Conservation (phyloP, 2,113 vertebrate species). For the Leucoraja erinaceus region DNA sequence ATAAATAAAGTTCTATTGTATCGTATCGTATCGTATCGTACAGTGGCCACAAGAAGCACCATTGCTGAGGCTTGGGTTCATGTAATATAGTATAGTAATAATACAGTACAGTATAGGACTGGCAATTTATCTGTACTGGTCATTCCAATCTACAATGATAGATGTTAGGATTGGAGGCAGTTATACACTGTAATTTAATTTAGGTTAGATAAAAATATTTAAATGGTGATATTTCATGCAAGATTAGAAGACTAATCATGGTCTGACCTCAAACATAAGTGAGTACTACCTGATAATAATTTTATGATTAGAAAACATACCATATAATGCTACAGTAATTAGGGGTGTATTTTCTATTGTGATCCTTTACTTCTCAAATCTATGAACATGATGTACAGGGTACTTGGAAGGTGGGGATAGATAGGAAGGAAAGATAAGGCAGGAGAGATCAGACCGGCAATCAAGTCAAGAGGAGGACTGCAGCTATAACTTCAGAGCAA, state of each 20-base stretch:
- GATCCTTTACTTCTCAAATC: too few relatives aligned
- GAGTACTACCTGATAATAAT: not conserved
- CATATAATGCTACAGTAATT: not conserved
- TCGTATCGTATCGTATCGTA: too few relatives aligned
- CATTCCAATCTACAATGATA: not conserved
- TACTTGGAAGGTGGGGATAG: not conserved
- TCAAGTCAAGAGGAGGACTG: not conserved
- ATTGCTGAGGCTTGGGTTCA: not conserved
- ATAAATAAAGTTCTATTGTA: too few relatives aligned
- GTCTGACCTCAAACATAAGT: not conserved
- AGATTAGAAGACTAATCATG: not conserved
- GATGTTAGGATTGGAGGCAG: not conserved
- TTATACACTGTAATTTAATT: not conserved
- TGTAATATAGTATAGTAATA: too few relatives aligned
- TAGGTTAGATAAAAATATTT: not conserved
- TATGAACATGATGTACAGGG: too few relatives aligned
- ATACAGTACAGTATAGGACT: not conserved
- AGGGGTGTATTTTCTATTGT: too few relatives aligned
- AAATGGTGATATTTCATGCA: not conserved
- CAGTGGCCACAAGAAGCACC: not conserved
- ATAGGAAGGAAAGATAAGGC: not conserved
- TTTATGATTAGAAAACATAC: not conserved
- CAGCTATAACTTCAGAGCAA: not conserved
- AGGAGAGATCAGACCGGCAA: not conserved
- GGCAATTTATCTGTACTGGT: not conserved